Evolutionary conservation across 2,888 invertebrate genomes (phyloP).

Genomic region (Tetragonula carbonaria): DNA sequence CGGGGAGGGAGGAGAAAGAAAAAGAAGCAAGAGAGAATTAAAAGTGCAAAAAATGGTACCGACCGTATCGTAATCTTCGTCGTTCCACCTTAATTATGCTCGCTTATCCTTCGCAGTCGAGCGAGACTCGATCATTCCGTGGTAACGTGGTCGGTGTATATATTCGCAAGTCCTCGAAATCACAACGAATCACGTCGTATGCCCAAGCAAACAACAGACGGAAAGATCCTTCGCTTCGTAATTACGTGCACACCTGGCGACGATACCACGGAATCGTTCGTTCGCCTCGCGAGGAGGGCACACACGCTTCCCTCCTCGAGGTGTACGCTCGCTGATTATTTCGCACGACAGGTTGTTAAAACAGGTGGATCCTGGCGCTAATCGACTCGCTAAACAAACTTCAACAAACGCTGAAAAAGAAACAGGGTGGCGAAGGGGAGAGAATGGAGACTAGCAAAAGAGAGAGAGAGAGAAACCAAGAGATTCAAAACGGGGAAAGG

Average conservation of each 20-base stretch:
- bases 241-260: too few species aligned
- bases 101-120: conserved; percentile 1
- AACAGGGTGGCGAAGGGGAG: background rate
- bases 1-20: too few species aligned
- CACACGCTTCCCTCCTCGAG: background rate
- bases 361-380: conserved; percentile 43
- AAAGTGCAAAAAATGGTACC: background rate
- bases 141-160: conserved; percentile 5
- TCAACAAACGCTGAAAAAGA: conserved; percentile 47
- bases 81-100: conserved; percentile 31
- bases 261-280: conserved; percentile 21
- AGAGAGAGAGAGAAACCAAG: conserved; percentile 23
- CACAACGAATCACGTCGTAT: background rate
- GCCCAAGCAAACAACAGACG: background rate
- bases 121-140: conserved; percentile 19
- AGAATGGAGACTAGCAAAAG: background rate
- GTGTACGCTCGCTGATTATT: conserved; percentile 28
- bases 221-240: too few species aligned
- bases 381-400: conserved; percentile 58
- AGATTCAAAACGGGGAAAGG: conserved; percentile 22
- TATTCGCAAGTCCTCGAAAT: background rate
- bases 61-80: conserved; percentile 22
- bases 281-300: background rate
- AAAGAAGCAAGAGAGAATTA: background rate
- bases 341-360: conserved; percentile 31